Evolutionary conservation across 2,113 vertebrate species (phyloP).

Genomic region (Cebidichthys violaceus): DNA sequence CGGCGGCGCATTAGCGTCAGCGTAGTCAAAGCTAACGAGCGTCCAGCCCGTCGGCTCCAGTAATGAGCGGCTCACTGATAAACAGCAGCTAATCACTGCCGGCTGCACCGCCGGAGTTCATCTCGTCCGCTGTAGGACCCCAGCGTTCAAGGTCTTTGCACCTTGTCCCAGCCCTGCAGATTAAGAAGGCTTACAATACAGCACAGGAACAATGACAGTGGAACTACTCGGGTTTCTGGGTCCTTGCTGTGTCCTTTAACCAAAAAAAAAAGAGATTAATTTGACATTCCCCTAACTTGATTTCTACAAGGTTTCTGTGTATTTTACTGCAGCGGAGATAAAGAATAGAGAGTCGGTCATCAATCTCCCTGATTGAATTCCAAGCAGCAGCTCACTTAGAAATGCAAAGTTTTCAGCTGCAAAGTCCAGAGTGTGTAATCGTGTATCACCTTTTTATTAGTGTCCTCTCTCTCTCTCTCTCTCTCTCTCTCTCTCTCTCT

Average conservation of each 20-base stretch:
- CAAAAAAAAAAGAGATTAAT: slow-evolving; percentile 28
- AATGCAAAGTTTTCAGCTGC: slow-evolving; percentile 39
- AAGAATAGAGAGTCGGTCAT: slow-evolving; percentile 50
- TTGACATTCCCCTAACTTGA: slow-evolving; percentile 31
- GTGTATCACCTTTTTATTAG: slow-evolving; percentile 22
- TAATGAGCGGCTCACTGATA: slow-evolving; percentile 79
- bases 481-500: too few relatives aligned
- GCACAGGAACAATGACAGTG: neutral
- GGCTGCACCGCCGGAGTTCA: slow-evolving; percentile 53
- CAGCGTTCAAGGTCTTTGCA: slow-evolving; percentile 61
- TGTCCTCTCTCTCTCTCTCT: too few relatives aligned
- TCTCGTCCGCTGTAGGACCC: slow-evolving; percentile 48
- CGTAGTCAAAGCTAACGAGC: slow-evolving; percentile 75
- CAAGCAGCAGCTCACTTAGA: slow-evolving; percentile 42
- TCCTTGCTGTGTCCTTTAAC: slow-evolving; percentile 38
- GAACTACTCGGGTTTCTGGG: too few relatives aligned
- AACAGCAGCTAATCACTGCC: slow-evolving; percentile 77
- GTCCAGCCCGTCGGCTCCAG: slow-evolving; percentile 68
- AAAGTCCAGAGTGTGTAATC: slow-evolving; percentile 39
- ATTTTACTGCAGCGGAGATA: slow-evolving; percentile 56
- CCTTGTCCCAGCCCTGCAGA: slow-evolving; percentile 31
- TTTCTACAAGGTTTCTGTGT: slow-evolving; percentile 43
- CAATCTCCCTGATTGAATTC: slow-evolving; percentile 66
- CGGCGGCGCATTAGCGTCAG: slow-evolving; percentile 68
- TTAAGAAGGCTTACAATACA: slow-evolving; percentile 15